phyloP scores from a whole-genome alignment of 1,140 invertebrate genomes.

The Brachionus paranguensis region DNA sequence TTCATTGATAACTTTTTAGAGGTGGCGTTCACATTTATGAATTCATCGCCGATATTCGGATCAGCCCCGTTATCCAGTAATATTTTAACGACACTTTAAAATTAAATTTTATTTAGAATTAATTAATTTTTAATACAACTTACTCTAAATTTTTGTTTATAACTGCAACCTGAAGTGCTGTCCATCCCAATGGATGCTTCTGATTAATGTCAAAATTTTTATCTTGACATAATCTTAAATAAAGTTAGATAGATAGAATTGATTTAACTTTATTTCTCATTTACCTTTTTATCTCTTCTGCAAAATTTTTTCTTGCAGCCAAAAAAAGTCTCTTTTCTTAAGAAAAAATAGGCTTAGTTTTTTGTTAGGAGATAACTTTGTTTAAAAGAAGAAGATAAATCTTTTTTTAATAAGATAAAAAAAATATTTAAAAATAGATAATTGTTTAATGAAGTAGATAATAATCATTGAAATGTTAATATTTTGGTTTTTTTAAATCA shows the following conservation, averaged over 20 bases:
- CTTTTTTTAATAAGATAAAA: too few species aligned
- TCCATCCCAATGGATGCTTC: conserved; percentile 67
- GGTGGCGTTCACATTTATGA: conserved; percentile 64
- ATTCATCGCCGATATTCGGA: conserved; percentile 72
- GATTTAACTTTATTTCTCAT: too few species aligned
- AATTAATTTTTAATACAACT: neutral
- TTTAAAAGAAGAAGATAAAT: too few species aligned
- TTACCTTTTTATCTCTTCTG: neutral
- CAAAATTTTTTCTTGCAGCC: neutral
- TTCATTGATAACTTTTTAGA: conserved; percentile 50
- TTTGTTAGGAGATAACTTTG: too few species aligned
- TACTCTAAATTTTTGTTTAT: conserved; percentile 63
- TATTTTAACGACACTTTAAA: conserved; percentile 60
- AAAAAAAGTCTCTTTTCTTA: conserved; percentile 18
- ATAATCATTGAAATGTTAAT: too few species aligned
- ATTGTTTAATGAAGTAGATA: too few species aligned
- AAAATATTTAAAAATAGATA: too few species aligned
- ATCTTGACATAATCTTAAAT: neutral
- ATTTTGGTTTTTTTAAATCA: too few species aligned
- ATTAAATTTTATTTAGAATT: conserved; percentile 9
- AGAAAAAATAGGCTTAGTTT: neutral
- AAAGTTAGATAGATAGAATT: neutral
- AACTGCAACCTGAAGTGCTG: conserved; percentile 73
- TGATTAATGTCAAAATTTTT: conserved; percentile 47
- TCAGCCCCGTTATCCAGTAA: conserved; percentile 71